Percentiles rank a stretch among this genome's conserved stretches.
Conservation (phyloP, 2,888 invertebrate species). For the Drosophila nigritarsus region DNA sequence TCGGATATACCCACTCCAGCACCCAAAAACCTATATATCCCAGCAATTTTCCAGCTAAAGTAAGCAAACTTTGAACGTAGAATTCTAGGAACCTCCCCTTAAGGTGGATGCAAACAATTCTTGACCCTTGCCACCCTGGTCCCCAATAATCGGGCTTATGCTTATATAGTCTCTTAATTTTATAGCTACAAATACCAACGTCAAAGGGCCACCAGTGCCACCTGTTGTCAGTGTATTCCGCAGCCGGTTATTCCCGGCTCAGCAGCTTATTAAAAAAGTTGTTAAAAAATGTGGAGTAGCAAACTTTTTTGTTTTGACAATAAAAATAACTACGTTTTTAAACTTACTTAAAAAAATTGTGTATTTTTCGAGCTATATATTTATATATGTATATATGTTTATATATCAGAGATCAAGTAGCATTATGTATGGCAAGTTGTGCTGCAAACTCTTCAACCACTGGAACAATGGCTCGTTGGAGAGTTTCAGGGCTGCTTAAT, state of each 20-base stretch:
- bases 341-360: neutral
- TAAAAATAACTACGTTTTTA: neutral
- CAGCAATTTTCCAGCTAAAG: neutral
- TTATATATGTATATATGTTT: neutral
- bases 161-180: neutral
- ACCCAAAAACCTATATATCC: neutral
- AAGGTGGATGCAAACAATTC: too few relatives aligned
- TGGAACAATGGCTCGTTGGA: neutral
- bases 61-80: neutral
- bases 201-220: neutral
- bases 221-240: neutral
- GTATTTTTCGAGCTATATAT: neutral
- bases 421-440: neutral
- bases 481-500: slow-evolving; percentile 22
- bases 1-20: neutral
- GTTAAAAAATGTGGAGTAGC: neutral
- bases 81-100: neutral
- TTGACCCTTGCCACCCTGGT: too few relatives aligned
- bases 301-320: neutral
- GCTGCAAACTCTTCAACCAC: neutral
- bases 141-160: neutral
- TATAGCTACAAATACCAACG: neutral
- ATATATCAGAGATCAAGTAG: neutral
- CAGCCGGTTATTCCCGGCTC: neutral
- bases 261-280: too few relatives aligned